Percentiles rank a stretch among this genome's conserved stretches.
Conservation (phyloP, 2,113 vertebrate genomes). For the Upupa epops region DNA sequence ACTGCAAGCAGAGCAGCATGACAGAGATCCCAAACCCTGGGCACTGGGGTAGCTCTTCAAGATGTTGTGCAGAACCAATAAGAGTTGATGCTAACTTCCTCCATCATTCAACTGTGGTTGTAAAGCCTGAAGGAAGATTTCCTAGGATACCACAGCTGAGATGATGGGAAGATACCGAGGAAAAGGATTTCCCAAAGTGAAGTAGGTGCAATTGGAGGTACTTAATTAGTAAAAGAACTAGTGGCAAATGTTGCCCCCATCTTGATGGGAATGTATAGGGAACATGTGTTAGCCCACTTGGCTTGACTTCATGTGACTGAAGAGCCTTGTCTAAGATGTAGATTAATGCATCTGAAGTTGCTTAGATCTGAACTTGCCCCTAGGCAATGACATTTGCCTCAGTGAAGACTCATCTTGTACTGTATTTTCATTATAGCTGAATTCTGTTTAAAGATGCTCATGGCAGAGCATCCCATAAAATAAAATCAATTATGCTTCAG, state of each 20-base stretch:
- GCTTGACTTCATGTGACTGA: neutral
- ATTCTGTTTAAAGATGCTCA: neutral
- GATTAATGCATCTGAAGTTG: slow-evolving; percentile 11
- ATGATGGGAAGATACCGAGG: neutral
- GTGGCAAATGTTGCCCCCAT: neutral
- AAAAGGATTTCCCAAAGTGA: neutral
- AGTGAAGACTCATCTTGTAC: neutral
- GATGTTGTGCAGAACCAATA: neutral
- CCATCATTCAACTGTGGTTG: neutral
- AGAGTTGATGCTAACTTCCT: neutral
- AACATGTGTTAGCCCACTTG: neutral
- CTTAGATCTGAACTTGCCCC: slow-evolving; percentile 21
- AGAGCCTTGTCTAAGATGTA: neutral
- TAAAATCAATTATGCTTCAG: slow-evolving; percentile 9
- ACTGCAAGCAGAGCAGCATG: neutral
- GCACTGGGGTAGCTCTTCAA: neutral
- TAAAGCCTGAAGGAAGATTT: neutral
- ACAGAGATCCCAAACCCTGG: neutral
- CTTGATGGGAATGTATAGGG: neutral
- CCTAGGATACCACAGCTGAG: neutral
- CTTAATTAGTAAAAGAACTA: neutral
- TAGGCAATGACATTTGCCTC: neutral
- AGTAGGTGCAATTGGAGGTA: neutral
- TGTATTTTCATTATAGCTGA: slow-evolving; percentile 14
- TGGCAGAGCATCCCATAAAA: slow-evolving; percentile 21